Evolutionary conservation across 2,888 invertebrate genomes (phyloP).

Genomic region (Melanotus villosus): DNA sequence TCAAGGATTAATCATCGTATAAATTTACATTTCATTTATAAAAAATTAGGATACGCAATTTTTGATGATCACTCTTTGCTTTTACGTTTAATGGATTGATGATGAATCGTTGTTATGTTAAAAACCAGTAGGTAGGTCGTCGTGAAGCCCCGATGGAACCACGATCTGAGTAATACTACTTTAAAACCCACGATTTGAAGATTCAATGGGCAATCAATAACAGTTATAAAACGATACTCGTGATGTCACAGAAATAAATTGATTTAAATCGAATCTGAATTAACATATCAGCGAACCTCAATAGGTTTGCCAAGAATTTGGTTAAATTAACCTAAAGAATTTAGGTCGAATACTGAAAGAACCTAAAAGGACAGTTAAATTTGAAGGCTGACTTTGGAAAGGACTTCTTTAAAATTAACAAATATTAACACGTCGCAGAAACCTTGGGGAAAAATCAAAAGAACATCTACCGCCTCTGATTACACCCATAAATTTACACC

Average conservation of each 20-base stretch:
- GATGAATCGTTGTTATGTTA: too few relatives aligned
- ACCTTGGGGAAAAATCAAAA: too few relatives aligned
- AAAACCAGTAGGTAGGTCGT: too few relatives aligned
- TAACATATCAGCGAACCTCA: conserved; percentile 9
- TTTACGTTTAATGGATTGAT: too few relatives aligned
- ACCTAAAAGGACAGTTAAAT: not conserved
- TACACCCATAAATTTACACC: too few relatives aligned
- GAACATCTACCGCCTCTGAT: too few relatives aligned
- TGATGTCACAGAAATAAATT: conserved; percentile 5
- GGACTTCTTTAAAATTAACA: too few relatives aligned
- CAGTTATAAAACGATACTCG: not conserved
- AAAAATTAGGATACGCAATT: too few relatives aligned
- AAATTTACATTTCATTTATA: not conserved
- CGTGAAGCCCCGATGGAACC: not conserved
- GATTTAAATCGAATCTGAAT: conserved; percentile 11
- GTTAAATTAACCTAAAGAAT: not conserved
- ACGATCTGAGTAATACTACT: not conserved
- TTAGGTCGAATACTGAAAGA: not conserved
- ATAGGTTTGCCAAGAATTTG: not conserved
- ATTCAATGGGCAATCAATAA: conserved; percentile 6
- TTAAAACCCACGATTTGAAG: conserved; percentile 8
- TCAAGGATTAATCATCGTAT: not conserved
- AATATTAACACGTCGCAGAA: too few relatives aligned
- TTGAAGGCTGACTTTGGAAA: too few relatives aligned
- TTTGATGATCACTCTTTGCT: too few relatives aligned